Evolutionary conservation across 2,113 vertebrate genomes (phyloP).

Genomic region (Bothrops jararaca): DNA sequence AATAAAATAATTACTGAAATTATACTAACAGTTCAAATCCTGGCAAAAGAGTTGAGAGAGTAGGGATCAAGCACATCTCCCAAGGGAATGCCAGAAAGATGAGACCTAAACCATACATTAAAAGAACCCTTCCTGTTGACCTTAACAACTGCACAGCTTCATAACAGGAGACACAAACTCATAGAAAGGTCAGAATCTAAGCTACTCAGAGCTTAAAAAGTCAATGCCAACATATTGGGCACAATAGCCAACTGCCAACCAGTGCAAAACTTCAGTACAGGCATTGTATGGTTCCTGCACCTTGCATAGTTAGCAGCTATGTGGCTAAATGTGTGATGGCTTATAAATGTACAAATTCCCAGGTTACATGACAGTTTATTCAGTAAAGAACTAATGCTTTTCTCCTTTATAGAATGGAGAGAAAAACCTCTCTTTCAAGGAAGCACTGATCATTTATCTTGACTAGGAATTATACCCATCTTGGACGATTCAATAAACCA

Average conservation of each 20-base stretch:
- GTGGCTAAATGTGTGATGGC: not conserved
- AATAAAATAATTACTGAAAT: not conserved
- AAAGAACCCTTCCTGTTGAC: not conserved
- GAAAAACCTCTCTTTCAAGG: not conserved
- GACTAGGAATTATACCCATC: not conserved
- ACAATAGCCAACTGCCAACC: not conserved
- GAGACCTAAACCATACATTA: not conserved
- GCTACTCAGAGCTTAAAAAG: not conserved
- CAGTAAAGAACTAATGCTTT: not conserved
- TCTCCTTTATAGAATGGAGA: not conserved
- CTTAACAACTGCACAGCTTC: not conserved
- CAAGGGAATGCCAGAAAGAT: not conserved
- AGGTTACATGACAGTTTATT: too few relatives aligned
- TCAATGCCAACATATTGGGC: not conserved
- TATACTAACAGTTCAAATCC: not conserved
- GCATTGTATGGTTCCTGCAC: not conserved
- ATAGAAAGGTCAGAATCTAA: not conserved
- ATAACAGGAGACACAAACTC: not conserved
- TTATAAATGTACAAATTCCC: not conserved
- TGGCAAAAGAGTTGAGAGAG: not conserved
- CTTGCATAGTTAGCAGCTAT: not conserved
- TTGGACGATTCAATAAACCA: not conserved
- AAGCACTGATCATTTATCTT: not conserved
- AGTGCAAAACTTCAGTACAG: not conserved
- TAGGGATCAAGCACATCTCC: not conserved